Base-by-base conservation (phyloP, 2,888 invertebrate species). In the Erynnis tages region DNA sequence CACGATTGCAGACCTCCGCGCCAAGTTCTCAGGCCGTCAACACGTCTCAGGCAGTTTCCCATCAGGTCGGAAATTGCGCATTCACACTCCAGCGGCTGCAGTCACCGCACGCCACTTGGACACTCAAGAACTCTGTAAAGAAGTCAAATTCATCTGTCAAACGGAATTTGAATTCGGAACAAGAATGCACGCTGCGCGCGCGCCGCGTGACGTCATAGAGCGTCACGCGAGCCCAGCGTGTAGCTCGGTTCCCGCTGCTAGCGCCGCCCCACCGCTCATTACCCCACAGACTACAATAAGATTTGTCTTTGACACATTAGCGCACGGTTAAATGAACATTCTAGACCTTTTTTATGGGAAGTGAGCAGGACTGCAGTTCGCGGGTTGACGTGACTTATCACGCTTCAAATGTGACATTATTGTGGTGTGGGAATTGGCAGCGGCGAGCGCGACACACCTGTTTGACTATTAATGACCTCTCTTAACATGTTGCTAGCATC, bases 331-430 rank as follows among this genome's bases (percentile, higher is more conserved):
- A 73, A 59, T 75, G 77, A 71, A 72, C 77, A 81, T 82, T 84
- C 85, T 82, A 78, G 82, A 82, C 82, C 78, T 79, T 76, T 69
- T 77, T 80, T 81, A 79, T 82, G 83, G 83, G 83, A 83, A 82
- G 69, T 71, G 79, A 76, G 66, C 80, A 76, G 69, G 72, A 59
- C 61, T 58, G 53, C 38, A 55, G 71, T 73, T 76, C 74, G 76
- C 75, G 77, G 73, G 70, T 63, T 62, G 48, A 62, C 66, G 58
- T 50, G 63, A 59, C 63, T 66, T 73, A 72, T 73, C 65, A 71
- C 76, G 76, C 64, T 56, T 53, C 54, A 54, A 34, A 48, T 53
- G 55, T 57, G 40, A 49, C 41, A 25, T 41, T 49, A 23, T 30
- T 10, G 34, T 47, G 53, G 55, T 54, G 58, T 59, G 60, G 50